phyloP scores from a whole-genome alignment of 2,888 invertebrate species.

The Thyatira batis region DNA sequence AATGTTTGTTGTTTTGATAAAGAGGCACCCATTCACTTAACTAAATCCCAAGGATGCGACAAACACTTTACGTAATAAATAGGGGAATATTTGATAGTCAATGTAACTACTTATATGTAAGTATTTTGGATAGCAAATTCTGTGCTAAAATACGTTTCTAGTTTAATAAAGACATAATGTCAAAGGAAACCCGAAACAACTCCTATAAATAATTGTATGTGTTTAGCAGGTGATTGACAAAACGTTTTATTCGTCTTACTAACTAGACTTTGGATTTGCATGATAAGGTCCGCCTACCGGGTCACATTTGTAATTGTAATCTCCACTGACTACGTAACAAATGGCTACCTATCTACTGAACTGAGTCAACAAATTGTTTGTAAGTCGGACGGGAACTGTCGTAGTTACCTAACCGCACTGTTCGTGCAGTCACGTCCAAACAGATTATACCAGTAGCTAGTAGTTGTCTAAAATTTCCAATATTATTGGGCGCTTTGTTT shows the following conservation, averaged over 20 bases:
- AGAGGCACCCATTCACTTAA: background rate
- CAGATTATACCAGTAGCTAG: background rate
- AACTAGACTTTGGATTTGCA: conserved; percentile 16
- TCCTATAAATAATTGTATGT: too few species aligned
- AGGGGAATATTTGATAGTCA: too few species aligned
- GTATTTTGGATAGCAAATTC: too few species aligned
- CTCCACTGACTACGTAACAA: conserved; percentile 25
- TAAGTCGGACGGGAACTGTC: background rate
- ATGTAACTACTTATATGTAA: too few species aligned
- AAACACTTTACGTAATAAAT: conserved; percentile 1
- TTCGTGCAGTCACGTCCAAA: background rate
- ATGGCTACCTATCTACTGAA: conserved; percentile 26
- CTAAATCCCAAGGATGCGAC: background rate
- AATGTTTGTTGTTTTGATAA: conserved; percentile 4
- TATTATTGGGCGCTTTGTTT: conserved; percentile 34
- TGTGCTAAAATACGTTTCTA: too few species aligned
- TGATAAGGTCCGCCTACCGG: conserved; percentile 16
- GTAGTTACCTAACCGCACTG: background rate
- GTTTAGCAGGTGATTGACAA: background rate
- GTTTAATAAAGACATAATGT: too few species aligned
- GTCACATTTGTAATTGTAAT: conserved; percentile 47
- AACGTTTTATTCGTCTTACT: background rate
- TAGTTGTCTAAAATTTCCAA: conserved; percentile 18
- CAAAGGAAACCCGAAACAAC: too few species aligned
- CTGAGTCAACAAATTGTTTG: conserved; percentile 8